phyloP scores from a whole-genome alignment of 2,113 vertebrate species.

The Apistogramma diplotaenia region DNA sequence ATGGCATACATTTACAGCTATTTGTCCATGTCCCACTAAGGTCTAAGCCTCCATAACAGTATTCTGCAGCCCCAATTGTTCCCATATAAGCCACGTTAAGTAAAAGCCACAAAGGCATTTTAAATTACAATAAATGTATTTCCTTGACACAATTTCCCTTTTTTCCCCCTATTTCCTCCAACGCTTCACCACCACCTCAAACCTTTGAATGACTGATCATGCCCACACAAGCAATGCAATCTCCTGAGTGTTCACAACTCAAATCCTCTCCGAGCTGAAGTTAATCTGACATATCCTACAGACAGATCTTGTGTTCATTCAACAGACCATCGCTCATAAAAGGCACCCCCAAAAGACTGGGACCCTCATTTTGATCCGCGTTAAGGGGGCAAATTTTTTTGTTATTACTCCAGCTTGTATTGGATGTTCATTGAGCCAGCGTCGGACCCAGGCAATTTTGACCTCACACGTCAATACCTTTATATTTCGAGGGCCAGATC shows the following conservation, averaged over 20 bases:
- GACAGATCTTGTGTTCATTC: conserved; percentile 65
- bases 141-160: conserved; percentile 47
- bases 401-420: conserved; percentile 57
- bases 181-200: not conserved
- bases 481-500: conserved; percentile 63
- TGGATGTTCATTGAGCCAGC: conserved; percentile 57
- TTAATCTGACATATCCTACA: conserved; percentile 76
- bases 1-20: conserved; percentile 57
- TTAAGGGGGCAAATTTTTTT: conserved; percentile 62
- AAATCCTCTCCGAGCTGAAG: conserved; percentile 71
- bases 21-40: conserved; percentile 63
- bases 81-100: conserved; percentile 49
- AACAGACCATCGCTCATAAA: conserved; percentile 70
- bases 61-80: conserved; percentile 5
- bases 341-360: conserved; percentile 48
- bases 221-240: conserved; percentile 62
- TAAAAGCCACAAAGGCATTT: conserved; percentile 59
- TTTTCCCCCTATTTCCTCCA: conserved; percentile 18
- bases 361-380: conserved; percentile 59
- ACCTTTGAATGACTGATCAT: conserved; percentile 71
- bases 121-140: conserved; percentile 66
- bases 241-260: conserved; percentile 67
- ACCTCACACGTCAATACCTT: conserved; percentile 67
- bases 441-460: conserved; percentile 64
- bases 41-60: conserved; percentile 67